Evolutionary conservation across 2,797 vertebrate species (phyloP).

Genomic region (Cynopterus sphinx): DNA sequence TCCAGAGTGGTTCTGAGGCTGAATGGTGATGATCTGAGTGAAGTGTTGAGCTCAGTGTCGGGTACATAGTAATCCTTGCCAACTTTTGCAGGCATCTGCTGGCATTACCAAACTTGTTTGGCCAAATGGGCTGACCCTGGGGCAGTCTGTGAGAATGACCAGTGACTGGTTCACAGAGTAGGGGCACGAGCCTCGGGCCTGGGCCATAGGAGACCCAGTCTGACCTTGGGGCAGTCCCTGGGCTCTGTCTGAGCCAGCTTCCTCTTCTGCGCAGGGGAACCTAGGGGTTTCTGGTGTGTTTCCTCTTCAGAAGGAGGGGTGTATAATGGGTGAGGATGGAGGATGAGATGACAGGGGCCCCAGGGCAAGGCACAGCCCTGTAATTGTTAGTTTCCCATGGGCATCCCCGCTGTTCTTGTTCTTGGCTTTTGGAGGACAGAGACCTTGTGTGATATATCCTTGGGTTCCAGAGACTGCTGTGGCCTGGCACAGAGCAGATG

Average conservation of each 20-base stretch:
- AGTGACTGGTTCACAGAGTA: background rate
- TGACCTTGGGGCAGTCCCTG: conserved; percentile 52
- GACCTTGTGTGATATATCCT: background rate
- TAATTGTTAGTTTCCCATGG: background rate
- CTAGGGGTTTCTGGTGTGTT: background rate
- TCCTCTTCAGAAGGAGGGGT: background rate
- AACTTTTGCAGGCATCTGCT: background rate
- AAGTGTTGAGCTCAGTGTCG: background rate
- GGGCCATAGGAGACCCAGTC: background rate
- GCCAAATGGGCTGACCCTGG: background rate
- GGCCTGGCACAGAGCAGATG: background rate
- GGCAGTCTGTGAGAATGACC: background rate
- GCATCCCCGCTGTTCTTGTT: background rate
- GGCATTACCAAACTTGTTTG: conserved; percentile 10
- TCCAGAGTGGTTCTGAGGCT: background rate
- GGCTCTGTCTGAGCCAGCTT: background rate
- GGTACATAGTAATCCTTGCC: background rate
- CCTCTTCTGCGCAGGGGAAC: conserved; percentile 47
- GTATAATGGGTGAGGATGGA: background rate
- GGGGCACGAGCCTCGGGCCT: background rate
- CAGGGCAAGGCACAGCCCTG: background rate
- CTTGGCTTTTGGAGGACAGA: background rate
- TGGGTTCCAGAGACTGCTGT: background rate
- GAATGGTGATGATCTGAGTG: background rate
- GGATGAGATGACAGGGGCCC: background rate